Evolutionary conservation across 2,888 invertebrate species (phyloP).

Genomic region (Pardosa pseudoannulata): DNA sequence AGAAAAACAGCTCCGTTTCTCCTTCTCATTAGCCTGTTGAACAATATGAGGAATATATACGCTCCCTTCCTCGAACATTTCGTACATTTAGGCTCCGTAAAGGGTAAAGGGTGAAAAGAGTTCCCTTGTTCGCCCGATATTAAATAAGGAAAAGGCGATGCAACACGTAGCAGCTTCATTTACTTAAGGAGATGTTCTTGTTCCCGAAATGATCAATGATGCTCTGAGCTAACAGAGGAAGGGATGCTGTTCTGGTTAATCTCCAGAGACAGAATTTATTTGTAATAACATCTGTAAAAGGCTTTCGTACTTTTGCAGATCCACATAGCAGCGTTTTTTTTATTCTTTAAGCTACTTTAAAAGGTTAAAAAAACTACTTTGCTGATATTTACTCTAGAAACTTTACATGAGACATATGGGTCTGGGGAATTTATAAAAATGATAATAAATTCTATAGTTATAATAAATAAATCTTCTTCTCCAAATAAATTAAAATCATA

Average conservation of each 20-base stretch:
- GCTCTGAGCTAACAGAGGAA: neutral
- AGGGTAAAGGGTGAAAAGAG: neutral
- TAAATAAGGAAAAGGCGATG: neutral
- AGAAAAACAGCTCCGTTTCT: too few relatives aligned
- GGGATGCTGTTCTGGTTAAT: neutral
- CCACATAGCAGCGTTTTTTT: neutral
- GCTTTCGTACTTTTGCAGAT: neutral
- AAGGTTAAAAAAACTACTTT: too few relatives aligned
- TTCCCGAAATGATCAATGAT: neutral
- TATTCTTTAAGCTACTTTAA: neutral
- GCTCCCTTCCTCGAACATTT: too few relatives aligned
- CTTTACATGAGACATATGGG: too few relatives aligned
- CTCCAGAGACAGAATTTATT: neutral
- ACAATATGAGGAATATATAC: too few relatives aligned
- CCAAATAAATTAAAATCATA: too few relatives aligned
- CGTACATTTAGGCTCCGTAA: too few relatives aligned
- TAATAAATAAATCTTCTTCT: too few relatives aligned
- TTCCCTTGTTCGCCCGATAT: neutral
- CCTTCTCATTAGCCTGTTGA: too few relatives aligned
- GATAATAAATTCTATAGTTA: too few relatives aligned
- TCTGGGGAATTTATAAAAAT: too few relatives aligned
- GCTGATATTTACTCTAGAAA: too few relatives aligned
- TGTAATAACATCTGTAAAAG: neutral
- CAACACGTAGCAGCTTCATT: neutral
- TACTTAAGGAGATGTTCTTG: constrained; percentile 7